Evolutionary conservation across 2,797 vertebrate genomes (phyloP), one percentile per base, ranked within the genome.

Genomic region (Luscinia megarhynchos): DNA sequence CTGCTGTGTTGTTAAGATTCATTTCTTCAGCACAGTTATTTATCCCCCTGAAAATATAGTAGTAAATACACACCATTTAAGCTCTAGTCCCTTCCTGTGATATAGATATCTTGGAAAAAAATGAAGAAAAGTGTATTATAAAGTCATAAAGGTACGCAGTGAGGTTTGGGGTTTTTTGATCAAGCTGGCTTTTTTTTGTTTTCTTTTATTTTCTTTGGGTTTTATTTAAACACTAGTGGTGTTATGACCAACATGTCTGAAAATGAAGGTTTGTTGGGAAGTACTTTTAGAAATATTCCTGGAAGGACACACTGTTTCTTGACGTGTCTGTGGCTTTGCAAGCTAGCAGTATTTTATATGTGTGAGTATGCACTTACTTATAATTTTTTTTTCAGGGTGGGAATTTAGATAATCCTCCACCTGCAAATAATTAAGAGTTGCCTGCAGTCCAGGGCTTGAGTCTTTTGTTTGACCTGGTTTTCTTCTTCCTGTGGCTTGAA

Each of bases 351-450:
- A 59, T 43, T 75, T 67, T 9, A 8, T 38, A 23, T 29, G 13
- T 45, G 32, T 67, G 38, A 45, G 19, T n/a, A 13, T 10, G 1
- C 32, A 27, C 1, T 0, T 41, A 6, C 2, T 30, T 34, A 48
- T 22, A 5, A 3, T 22, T 61, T 16, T 51, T 51, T 38, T 64
- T 51, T 59, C 8, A 5, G 11, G 26, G 23, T 50, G 13, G 6
- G 21, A 50, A 9, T 6, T 70, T 67, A 22, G 17, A 18, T 89
- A 61, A 67, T 74, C 46, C 38, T 67, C 21, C 17, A n/a, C 36
- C 38, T 87, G 32, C 41, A 72, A 80, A 58, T 68, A 72, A 58
- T 38, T 57, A 63, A 36, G 24, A 55, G 9, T 36, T 85, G 26
- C 24, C 19, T 67, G 17, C 7, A 32, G 67, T 91, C 41, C 41